Percentiles rank a stretch among this genome's conserved stretches.
Conservation (phyloP, 2,113 vertebrate genomes). For the Chionis minor region DNA sequence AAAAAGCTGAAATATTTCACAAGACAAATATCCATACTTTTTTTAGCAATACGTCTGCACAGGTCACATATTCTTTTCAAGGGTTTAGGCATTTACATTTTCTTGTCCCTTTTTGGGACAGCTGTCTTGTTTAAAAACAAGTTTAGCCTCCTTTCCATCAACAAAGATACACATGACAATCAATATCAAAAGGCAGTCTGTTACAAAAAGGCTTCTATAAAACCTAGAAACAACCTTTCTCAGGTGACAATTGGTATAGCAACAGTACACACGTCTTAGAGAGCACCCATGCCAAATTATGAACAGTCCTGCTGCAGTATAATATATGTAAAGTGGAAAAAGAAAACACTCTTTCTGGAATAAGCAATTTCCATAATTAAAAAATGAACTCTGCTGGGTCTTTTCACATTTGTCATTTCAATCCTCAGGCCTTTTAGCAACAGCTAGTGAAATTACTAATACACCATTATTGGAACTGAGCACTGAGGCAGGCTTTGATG, state of each 20-base stretch:
- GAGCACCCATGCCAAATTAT: not conserved
- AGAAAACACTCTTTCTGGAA: not conserved
- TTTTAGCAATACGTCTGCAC: not conserved
- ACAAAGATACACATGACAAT: not conserved
- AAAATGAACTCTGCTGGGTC: not conserved
- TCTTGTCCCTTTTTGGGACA: conserved; percentile 39
- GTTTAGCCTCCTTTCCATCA: conserved; percentile 1
- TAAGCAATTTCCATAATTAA: not conserved
- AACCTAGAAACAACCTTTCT: not conserved
- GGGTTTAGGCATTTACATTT: conserved; percentile 26
- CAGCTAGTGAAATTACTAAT: conserved; percentile 14
- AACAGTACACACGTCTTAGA: not conserved
- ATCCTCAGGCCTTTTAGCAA: not conserved
- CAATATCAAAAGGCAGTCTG: not conserved
- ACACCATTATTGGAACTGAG: conserved; percentile 51
- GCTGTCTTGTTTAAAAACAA: conserved; percentile 51
- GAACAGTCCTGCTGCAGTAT: not conserved
- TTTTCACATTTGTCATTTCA: not conserved
- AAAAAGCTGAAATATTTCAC: conserved; percentile 36
- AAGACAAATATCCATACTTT: conserved; percentile 9
- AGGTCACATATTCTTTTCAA: conserved; percentile 36
- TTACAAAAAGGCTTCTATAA: conserved; percentile 13
- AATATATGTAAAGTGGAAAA: not conserved
- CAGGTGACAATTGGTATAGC: not conserved
- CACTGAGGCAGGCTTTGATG: not conserved